Percentiles rank a stretch among this genome's conserved stretches.
These are phyloP conservation scores for Serilophus lunatus DNA, from an alignment of 2,113 vertebrate species.

Conservation along the genomic window DNA sequence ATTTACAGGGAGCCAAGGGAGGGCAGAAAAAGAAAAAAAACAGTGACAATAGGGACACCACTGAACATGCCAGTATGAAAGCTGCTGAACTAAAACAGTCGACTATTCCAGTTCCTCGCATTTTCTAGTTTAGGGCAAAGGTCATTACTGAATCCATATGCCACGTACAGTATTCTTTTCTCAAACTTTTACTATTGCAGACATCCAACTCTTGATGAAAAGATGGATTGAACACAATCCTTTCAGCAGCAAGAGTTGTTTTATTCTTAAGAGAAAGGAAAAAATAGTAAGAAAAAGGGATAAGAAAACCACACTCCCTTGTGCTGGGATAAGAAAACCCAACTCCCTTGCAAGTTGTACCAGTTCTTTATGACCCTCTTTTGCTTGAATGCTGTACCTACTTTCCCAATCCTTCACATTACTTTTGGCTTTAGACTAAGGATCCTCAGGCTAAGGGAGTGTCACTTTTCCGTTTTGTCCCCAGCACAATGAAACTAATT, in stretches of 20 bases:
- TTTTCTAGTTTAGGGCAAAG: constrained; percentile 47
- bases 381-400: background rate
- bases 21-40: constrained; percentile 27
- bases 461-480: constrained; percentile 61
- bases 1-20: constrained; percentile 53
- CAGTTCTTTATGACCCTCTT: background rate
- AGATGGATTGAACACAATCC: background rate
- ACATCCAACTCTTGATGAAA: constrained; percentile 48
- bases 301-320: background rate
- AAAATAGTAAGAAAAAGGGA: background rate
- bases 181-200: constrained; percentile 47
- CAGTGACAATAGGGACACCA: constrained; percentile 49
- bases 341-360: background rate
- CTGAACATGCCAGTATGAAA: constrained; percentile 25
- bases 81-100: constrained; percentile 22
- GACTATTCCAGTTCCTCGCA: constrained; percentile 16
- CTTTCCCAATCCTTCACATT: constrained; percentile 23
- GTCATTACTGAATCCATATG: constrained; percentile 10
- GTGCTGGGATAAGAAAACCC: background rate
- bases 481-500: constrained; percentile 60
- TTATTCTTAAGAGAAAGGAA: constrained; percentile 36
- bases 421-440: constrained; percentile 3
- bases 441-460: constrained; percentile 49
- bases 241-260: constrained; percentile 24
- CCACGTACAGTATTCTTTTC: constrained; percentile 33